A percentile compares a stretch with the other conserved stretches of the same genome.
Evolutionary conservation across 1,140 invertebrate species (phyloP).

Genomic region (Drosophila pruinosa): DNA sequence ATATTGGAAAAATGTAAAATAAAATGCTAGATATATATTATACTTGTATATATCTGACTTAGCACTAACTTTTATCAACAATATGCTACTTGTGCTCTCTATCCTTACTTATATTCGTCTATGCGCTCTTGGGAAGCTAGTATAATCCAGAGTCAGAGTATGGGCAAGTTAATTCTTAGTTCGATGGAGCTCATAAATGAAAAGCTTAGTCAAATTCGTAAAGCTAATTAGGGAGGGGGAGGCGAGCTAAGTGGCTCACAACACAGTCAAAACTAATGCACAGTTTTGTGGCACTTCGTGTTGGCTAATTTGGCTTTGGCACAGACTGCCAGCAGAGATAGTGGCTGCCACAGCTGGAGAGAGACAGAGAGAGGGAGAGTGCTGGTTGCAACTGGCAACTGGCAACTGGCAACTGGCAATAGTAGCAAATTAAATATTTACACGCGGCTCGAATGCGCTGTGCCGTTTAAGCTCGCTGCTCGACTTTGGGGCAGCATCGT

Average conservation of each 20-base stretch:
- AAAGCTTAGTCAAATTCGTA: slow-evolving; percentile 2
- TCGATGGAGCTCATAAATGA: slow-evolving; percentile 1
- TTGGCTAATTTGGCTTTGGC: slow-evolving; percentile 21
- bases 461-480: slow-evolving; percentile 3
- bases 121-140: too few relatives aligned
- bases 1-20: too few relatives aligned
- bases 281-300: slow-evolving; percentile 1
- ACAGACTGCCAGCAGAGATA: slow-evolving; percentile 16
- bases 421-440: slow-evolving; percentile 41
- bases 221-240: slow-evolving; percentile 9
- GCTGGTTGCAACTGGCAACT: background rate
- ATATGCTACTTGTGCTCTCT: too few relatives aligned
- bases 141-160: too few relatives aligned
- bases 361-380: background rate
- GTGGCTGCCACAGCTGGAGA: background rate
- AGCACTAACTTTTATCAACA: too few relatives aligned
- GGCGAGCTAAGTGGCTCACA: slow-evolving; percentile 3
- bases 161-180: too few relatives aligned
- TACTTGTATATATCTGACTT: too few relatives aligned
- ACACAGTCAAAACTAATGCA: slow-evolving; percentile 22
- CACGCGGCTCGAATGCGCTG: slow-evolving; percentile 21
- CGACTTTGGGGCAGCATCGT: too few relatives aligned
- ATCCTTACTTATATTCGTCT: too few relatives aligned
- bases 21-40: too few relatives aligned
- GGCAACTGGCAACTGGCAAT: slow-evolving; percentile 14